Evolutionary conservation across 1,140 invertebrate genomes (phyloP), one percentile per base, ranked within the genome.

Genomic region (Polyergus mexicanus): DNA sequence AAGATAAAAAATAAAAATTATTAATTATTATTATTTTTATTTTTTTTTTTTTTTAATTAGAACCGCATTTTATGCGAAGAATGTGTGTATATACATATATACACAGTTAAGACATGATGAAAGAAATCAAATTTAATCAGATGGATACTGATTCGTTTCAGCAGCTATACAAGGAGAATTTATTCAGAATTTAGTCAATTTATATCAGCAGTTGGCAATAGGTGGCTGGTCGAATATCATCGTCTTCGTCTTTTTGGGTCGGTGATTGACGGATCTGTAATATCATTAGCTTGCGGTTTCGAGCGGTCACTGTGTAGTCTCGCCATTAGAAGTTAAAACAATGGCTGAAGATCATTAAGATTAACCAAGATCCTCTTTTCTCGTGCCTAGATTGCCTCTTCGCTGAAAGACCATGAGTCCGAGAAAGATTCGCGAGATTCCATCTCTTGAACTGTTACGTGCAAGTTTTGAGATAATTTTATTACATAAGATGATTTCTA

Each of bases 281-380:
- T 91, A 72, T 89, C 69, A 56, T 90, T 88, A 88, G 58, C 25
- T 54, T 72, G 86, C 62, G 90, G 84, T 91, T 89, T 91, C 84
- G 83, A 75, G 54, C 56, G 25, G 63, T 35, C 81, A 41, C 62
- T 69, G 65, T 56, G 6, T 22, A 72, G 28, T 71, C 58, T 71
- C 38, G 41, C 22, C 60, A 10, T 44, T 78, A 47, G 68, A 89
- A 72, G 69, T 76, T 54, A 44, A 62, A 77, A 84, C 88, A 90
- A 92, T 78, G 86, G 66, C 25, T 68, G 86, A 89, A 91, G 90
- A 92, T 90, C 90, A 92, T 86, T 91, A 86, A 90, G 91, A 88
- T 92, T 91, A 92, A 90, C 77, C 72, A 86, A 91, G 88, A 91
- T 89, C 86, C 86, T 84, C 74, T 78, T 90, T 77, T 63, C 44